phyloP scores from a whole-genome alignment of 2,113 vertebrate species.

The Phoxinus phoxinus region DNA sequence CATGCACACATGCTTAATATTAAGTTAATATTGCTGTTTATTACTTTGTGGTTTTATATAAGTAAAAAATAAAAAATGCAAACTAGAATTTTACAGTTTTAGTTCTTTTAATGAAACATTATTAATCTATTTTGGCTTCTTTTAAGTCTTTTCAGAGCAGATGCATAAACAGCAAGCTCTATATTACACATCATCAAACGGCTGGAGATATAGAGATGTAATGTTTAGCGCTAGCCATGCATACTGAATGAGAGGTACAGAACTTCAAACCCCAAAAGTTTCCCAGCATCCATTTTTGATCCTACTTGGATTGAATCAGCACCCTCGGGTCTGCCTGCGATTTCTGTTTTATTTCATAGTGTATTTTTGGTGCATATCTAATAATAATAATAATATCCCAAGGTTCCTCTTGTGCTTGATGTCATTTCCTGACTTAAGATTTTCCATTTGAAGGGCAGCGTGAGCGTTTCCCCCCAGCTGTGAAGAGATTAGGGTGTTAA shows the following conservation, averaged over 20 bases:
- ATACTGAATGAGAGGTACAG: background rate
- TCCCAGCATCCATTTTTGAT: constrained; percentile 26
- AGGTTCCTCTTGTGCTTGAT: constrained; percentile 1
- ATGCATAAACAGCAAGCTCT: background rate
- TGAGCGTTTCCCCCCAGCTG: constrained; percentile 2
- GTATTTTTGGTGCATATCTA: constrained; percentile 26
- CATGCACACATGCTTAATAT: no score
- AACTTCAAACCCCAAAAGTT: constrained; percentile 14
- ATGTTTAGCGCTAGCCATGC: background rate
- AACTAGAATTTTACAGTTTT: background rate
- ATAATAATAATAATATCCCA: constrained; percentile 29
- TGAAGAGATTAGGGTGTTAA: constrained; percentile 39
- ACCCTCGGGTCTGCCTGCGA: background rate
- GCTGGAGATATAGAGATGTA: background rate
- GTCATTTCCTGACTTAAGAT: constrained; percentile 35
- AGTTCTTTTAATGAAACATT: background rate
- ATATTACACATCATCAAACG: background rate
- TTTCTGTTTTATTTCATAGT: constrained; percentile 21
- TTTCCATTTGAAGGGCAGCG: constrained; percentile 39
- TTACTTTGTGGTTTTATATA: background rate
- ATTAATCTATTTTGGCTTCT: background rate
- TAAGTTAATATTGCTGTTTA: background rate
- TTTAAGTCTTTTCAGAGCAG: background rate
- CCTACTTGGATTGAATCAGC: background rate
- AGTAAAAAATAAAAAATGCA: background rate